Evolutionary conservation across 2,888 invertebrate species (phyloP).

Genomic region (Antitype chi): DNA sequence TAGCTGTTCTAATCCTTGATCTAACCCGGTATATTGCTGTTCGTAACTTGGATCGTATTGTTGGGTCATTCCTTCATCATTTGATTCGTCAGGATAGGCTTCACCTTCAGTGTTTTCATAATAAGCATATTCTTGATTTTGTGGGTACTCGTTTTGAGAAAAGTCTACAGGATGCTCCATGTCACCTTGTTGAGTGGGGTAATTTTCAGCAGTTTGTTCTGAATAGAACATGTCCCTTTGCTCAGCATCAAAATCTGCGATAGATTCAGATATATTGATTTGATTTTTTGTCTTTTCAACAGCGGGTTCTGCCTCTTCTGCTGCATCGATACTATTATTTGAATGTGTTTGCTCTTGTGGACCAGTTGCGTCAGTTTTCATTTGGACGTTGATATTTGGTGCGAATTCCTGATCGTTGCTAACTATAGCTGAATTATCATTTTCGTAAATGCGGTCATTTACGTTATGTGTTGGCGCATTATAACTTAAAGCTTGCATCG

Average conservation of each 20-base stretch:
- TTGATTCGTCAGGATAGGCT: constrained; percentile 72
- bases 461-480: constrained; percentile 27
- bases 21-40: constrained; percentile 75
- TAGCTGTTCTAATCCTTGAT: constrained; percentile 59
- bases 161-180: constrained; percentile 63
- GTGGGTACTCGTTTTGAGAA: constrained; percentile 66
- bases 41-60: constrained; percentile 81
- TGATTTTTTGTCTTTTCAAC: constrained; percentile 24
- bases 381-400: constrained; percentile 57
- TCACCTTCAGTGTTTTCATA: constrained; percentile 75
- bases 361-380: constrained; percentile 60
- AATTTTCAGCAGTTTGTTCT: constrained; percentile 71
- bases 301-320: constrained; percentile 36
- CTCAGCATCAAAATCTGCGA: constrained; percentile 78
- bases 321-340: constrained; percentile 18
- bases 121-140: constrained; percentile 75
- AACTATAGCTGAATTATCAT: constrained; percentile 67
- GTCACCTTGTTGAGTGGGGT: constrained; percentile 65
- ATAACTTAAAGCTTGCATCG: constrained; percentile 59
- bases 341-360: constrained; percentile 55
- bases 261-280: constrained; percentile 50
- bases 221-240: constrained; percentile 80
- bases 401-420: constrained; percentile 67
- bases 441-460: constrained; percentile 5
- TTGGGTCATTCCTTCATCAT: constrained; percentile 77